These are phyloP conservation scores for Oreotrochilus melanogaster DNA, from an alignment of 2,113 vertebrate species.

Conservation along the genomic window DNA sequence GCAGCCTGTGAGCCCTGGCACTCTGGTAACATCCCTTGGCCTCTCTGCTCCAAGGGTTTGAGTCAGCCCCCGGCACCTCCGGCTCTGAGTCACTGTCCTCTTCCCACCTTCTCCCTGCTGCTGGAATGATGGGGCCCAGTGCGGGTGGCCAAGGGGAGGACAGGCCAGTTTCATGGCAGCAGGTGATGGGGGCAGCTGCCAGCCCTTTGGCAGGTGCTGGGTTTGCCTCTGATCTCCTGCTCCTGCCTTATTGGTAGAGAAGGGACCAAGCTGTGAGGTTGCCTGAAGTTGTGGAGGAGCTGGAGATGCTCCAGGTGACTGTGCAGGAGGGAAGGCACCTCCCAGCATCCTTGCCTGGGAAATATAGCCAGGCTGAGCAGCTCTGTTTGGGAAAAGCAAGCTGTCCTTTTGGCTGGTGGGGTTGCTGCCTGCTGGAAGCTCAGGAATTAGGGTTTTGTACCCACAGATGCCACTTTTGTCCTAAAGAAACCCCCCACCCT, in stretches of 20 bases:
- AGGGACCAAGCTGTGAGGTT: not conserved
- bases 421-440: not conserved
- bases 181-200: not conserved
- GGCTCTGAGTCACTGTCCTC: not conserved
- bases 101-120: not conserved
- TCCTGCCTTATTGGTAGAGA: not conserved
- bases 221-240: not conserved
- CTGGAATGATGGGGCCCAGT: not conserved
- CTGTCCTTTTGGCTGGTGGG: not conserved
- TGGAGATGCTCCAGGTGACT: not conserved
- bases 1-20: not conserved
- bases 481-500: not conserved
- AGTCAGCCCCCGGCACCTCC: not conserved
- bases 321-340: not conserved
- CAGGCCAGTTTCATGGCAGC: not conserved
- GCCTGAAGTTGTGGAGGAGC: not conserved
- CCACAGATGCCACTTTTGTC: not conserved
- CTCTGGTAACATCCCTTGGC: not conserved
- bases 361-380: not conserved
- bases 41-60: not conserved
- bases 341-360: not conserved
- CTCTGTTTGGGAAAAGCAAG: not conserved
- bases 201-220: fast-evolving
- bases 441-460: not conserved
- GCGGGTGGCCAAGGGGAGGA: not conserved